Evolutionary conservation across 2,888 invertebrate genomes (phyloP), one percentile per base, ranked within the genome.

Genomic region (Cephus nigrinus): DNA sequence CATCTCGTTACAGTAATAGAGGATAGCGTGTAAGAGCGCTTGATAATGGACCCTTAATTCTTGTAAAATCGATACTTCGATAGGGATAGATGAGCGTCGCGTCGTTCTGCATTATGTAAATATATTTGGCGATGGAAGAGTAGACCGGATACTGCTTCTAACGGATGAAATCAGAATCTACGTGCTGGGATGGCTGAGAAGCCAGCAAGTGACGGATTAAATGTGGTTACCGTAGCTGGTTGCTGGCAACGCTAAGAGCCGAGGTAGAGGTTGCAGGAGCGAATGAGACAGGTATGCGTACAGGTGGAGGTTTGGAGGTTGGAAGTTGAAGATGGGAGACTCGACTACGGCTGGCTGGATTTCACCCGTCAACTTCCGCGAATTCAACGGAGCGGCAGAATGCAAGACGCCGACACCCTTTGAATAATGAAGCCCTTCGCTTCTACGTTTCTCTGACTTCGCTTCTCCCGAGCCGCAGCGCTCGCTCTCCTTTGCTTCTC

Each of bases 391-490:
- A 87, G 87, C 87, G 87, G 87, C 86, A 88, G 86, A 89, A 87
- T 85, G 85, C 86, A 86, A 89, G 88, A 88, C 85, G 89, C 86
- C 86, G 87, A 89, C 89, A 90, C 87, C 88, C 89, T 89, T 88
- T 90, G 90, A 90, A 90, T 90, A 91, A 91, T 90, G 89, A 90
- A 91, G 88, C 87, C 84, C 87, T 86, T 83, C 83, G 85, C 83
- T 84, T 84, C 86, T 84, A 85, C 85, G 85, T 85, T 84, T 87
- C 84, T 88, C 87, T 87, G 88, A 84, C 84, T 88, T 85, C 36
- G 34, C 79, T 78, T 11, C 75, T 72, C 33, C n/a, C 68, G 71
- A 11, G 71, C 33, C 15, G 31, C 15, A 35, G 31, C 55, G 78
- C 55, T 71, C 55, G 78, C 55, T 71, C 76, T 32, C 77, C 78